A percentile compares a stretch with the other conserved stretches of the same genome.
These are phyloP conservation scores for Rhagoletis pomonella DNA, from an alignment of 1,140 invertebrate species.

Conservation along the genomic window DNA sequence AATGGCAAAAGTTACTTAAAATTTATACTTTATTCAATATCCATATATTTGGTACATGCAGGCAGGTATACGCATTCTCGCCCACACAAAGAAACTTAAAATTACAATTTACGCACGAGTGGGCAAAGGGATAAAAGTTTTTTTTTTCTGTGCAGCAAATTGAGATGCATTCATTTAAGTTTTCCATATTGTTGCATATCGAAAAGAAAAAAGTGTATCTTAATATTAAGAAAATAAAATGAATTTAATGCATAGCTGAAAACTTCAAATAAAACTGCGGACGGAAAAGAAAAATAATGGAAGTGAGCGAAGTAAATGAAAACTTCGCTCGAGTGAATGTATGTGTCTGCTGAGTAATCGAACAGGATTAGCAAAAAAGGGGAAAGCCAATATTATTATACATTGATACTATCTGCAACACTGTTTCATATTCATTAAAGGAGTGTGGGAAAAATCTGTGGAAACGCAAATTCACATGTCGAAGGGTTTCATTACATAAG, in stretches of 20 bases:
- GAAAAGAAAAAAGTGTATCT: not conserved
- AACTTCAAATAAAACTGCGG: constrained; percentile 2
- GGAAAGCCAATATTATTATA: too few species aligned
- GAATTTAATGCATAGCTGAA: not conserved
- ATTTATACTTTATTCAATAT: not conserved
- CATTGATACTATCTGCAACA: too few species aligned
- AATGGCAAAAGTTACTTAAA: not conserved
- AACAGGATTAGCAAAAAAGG: too few species aligned
- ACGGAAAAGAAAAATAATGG: not conserved
- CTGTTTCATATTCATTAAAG: too few species aligned
- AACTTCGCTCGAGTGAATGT: too few species aligned
- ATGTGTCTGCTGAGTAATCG: too few species aligned
- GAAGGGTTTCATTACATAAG: too few species aligned
- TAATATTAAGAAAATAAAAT: constrained; percentile 13
- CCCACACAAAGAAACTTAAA: constrained; percentile 16
- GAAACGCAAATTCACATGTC: too few species aligned
- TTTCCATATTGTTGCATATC: constrained; percentile 44
- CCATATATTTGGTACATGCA: not conserved
- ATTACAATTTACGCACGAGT: constrained; percentile 44
- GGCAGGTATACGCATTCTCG: not conserved
- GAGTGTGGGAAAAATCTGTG: too few species aligned
- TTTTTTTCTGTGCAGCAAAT: not conserved
- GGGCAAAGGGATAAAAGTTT: not conserved
- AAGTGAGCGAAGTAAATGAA: too few species aligned
- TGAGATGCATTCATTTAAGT: constrained; percentile 45